These are phyloP conservation scores for Tetragnatha montana DNA, from an alignment of 2,888 invertebrate species.

Conservation along the genomic window DNA sequence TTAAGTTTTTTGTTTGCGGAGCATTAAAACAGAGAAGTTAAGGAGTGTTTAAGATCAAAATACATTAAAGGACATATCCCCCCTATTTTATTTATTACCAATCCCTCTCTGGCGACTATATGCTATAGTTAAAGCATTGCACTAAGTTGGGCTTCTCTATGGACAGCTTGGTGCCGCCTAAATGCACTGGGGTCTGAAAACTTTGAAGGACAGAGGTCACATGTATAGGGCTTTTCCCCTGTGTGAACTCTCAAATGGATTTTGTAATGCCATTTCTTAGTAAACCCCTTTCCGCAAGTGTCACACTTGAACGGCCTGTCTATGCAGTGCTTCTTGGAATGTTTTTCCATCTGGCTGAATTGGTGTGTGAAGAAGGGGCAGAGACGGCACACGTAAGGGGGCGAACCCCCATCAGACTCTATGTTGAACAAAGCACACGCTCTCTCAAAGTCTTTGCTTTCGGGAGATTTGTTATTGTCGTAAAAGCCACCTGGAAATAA, in stretches of 20 bases:
- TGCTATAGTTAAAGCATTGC: neutral
- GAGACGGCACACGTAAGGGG: constrained; percentile 9
- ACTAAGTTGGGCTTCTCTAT: constrained; percentile 6
- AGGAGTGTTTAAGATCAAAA: neutral
- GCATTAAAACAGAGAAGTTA: neutral
- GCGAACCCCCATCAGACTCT: neutral
- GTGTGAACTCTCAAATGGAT: constrained; percentile 93
- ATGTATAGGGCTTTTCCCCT: constrained; percentile 91
- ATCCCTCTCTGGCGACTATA: neutral
- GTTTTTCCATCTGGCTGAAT: constrained; percentile 36
- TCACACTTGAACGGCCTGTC: constrained; percentile 94
- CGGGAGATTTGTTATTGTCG: constrained; percentile 34
- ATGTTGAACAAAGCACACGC: constrained; percentile 36
- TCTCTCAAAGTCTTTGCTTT: neutral
- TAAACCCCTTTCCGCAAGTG: constrained; percentile 93
- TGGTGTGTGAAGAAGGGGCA: constrained; percentile 39
- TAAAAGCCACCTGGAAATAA: constrained; percentile 10
- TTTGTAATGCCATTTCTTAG: constrained; percentile 93
- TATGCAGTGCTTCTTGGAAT: constrained; percentile 77
- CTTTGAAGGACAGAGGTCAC: constrained; percentile 88
- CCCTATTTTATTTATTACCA: neutral
- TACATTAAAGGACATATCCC: neutral
- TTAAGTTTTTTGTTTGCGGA: too few species aligned
- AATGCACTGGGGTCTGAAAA: constrained; percentile 82
- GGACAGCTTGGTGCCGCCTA: constrained; percentile 58